Conservation (phyloP, 2,888 invertebrate species). For the Agrotis segetum region DNA sequence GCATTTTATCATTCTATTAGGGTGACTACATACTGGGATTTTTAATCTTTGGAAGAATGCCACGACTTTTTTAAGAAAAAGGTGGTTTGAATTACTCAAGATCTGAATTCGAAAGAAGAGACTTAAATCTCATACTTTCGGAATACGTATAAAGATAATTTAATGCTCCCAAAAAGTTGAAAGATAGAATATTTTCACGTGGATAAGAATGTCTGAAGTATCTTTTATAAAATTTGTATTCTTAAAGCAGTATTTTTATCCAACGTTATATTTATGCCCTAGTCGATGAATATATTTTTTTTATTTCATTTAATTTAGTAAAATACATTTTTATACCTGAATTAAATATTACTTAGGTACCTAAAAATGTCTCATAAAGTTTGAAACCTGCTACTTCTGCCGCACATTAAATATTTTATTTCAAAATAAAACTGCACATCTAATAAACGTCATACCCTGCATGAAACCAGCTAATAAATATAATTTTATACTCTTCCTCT, state of each 20-base stretch:
- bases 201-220: not conserved
- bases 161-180: not conserved
- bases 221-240: no score
- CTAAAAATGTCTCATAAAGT: not conserved
- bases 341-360: not conserved
- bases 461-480: conserved; percentile 52
- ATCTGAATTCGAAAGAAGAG: conserved; percentile 6
- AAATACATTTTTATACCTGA: no score
- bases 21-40: conserved; percentile 16
- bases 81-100: conserved; percentile 22
- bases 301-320: no score
- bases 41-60: conserved; percentile 3
- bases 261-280: no score
- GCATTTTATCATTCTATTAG: conserved; percentile 50
- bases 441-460: conserved; percentile 21
- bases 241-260: no score
- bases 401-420: not conserved
- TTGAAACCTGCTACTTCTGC: not conserved
- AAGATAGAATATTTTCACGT: not conserved
- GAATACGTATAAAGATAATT: conserved; percentile 1
- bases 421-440: conserved; percentile 30
- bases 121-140: conserved; percentile 6
- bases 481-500: conserved; percentile 58
- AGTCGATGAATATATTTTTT: no score
- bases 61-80: conserved; percentile 22